Percentiles rank a stretch among this genome's conserved stretches.
These are phyloP conservation scores for Aldrovandia affinis DNA, from an alignment of 2,797 vertebrate genomes.

Conservation along the genomic window DNA sequence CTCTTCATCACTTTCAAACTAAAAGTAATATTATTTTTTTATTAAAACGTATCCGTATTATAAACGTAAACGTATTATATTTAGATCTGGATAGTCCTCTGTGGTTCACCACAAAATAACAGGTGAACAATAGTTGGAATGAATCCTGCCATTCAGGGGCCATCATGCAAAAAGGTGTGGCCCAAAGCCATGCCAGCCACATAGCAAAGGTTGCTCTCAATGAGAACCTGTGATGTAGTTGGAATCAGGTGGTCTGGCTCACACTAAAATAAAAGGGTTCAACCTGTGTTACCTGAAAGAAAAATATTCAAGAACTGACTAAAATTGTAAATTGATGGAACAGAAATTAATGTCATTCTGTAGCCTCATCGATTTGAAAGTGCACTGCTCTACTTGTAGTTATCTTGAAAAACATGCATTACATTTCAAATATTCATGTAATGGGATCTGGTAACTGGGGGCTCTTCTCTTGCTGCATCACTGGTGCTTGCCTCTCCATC, in stretches of 20 bases:
- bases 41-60: too few relatives aligned
- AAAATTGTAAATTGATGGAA: too few relatives aligned
- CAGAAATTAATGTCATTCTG: too few relatives aligned
- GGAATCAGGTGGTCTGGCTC: conserved; percentile 25
- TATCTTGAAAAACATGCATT: too few relatives aligned
- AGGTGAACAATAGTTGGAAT: conserved; percentile 29
- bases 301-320: conserved; percentile 15
- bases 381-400: too few relatives aligned
- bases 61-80: too few relatives aligned
- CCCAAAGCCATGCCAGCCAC: conserved; percentile 33
- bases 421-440: too few relatives aligned
- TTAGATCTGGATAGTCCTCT: conserved; percentile 25
- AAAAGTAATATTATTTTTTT: conserved; percentile 23
- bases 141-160: conserved; percentile 30
- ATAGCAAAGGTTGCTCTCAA: conserved; percentile 31
- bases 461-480: too few relatives aligned
- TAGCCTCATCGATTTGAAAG: too few relatives aligned
- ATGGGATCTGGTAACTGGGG: too few relatives aligned
- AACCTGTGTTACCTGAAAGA: conserved; percentile 23
- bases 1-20: conserved; percentile 22
- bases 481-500: too few relatives aligned
- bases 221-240: conserved; percentile 25
- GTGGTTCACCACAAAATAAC: conserved; percentile 24
- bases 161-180: conserved; percentile 34
- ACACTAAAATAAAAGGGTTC: conserved; percentile 25